Base-by-base conservation (phyloP, 2,113 vertebrate species). In the Cervus canadensis region DNA sequence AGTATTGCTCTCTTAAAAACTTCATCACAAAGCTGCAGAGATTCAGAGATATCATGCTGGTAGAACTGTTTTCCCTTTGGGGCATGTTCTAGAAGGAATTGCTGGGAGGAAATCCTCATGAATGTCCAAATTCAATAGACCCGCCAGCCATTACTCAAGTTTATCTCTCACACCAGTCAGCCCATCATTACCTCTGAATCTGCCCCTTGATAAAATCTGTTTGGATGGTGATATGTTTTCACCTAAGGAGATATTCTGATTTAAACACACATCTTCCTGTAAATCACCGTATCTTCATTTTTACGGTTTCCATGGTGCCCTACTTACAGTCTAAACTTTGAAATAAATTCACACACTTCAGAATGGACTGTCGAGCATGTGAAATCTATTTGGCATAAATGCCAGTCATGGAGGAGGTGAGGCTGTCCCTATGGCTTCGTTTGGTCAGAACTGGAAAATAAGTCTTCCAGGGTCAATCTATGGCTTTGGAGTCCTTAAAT, bases 211-310 rank as follows among this genome's bases (percentile, higher is more conserved):
- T 97, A 97, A 97, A 95, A 98, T 97, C 97, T 97, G 60, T 92
- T 97, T 97, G 84, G 89, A 85, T 87, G 87, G 92, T 87, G 89
- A 98, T 96, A 91, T 33, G 78, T 97, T 97, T 96, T 89, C 87
- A 90, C 93, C 95, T 84, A 90, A 98, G 91, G 87, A 97, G 95
- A 97, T 92, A 87, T 26, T 96, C 93, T 97, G 98, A 98, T 98
- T 97, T 97, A 98, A 98, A 92, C 93, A 90, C 84, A 88, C 96
- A 86, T 95, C 95, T 96, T 88, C 94, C 93, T 94, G 84, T 96
- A 98, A 98, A 98, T 98, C 96, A 98, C 92, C 5, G 16, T 74
- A 40, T 94, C 94, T 97, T 98, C 97, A 98, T 92, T 95, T 98
- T 96, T 98, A 97, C 95, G 98, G 96, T 85, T 95, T 98, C 95